These are phyloP conservation scores for Vulpes lagopus DNA, from an alignment of 2,113 vertebrate genomes.

Conservation along the genomic window DNA sequence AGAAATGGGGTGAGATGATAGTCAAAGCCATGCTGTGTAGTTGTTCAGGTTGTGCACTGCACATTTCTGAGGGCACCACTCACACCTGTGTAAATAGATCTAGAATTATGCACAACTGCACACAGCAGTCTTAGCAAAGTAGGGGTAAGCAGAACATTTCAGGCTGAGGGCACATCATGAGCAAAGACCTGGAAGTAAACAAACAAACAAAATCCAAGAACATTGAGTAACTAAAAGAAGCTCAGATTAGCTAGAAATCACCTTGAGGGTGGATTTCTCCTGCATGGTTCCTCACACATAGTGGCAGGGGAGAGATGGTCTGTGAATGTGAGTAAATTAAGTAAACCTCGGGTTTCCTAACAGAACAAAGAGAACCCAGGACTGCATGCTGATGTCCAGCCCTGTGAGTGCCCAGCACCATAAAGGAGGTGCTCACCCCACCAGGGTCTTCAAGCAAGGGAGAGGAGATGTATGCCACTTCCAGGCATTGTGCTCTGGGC, in stretches of 20 bases:
- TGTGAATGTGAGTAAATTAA: neutral
- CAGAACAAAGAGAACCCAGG: too few relatives aligned
- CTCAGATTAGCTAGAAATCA: neutral
- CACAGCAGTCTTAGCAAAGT: neutral
- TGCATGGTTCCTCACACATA: fast-evolving
- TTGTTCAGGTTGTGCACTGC: neutral
- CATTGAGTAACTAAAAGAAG: neutral
- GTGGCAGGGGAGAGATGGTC: neutral
- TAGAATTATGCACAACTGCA: neutral
- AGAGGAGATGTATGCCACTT: neutral
- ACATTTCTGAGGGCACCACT: neutral
- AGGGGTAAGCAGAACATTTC: neutral
- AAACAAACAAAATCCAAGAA: too few relatives aligned
- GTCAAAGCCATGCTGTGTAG: neutral
- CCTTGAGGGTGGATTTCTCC: neutral
- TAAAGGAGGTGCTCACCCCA: neutral
- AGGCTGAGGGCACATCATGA: neutral
- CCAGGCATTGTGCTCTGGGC: neutral
- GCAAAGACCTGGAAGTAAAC: neutral
- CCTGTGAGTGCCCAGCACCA: too few relatives aligned
- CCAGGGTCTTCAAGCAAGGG: neutral
- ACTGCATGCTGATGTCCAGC: neutral
- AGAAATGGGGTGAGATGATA: neutral
- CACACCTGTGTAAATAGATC: neutral
- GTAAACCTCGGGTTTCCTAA: neutral